A percentile compares a stretch with the other conserved stretches of the same genome.
Evolutionary conservation across 2,113 vertebrate species (phyloP).

Genomic region (Tinamus guttatus): DNA sequence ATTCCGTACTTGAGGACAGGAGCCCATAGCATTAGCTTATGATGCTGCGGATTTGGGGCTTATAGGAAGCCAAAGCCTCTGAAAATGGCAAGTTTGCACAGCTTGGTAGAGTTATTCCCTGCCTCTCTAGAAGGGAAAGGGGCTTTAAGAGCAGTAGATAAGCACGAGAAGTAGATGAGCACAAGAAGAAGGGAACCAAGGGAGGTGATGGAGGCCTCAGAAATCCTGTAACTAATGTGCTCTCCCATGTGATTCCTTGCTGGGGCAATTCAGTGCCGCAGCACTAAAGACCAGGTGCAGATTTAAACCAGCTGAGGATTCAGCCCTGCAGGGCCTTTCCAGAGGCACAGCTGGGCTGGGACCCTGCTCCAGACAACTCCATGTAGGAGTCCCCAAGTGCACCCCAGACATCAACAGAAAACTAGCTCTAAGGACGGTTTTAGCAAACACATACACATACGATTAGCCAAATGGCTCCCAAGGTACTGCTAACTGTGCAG

Average conservation of each 20-base stretch:
- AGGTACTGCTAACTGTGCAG: no score
- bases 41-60: no score
- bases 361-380: no score
- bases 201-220: neutral
- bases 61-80: neutral
- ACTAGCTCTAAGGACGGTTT: neutral
- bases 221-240: neutral
- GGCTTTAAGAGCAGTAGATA: neutral
- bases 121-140: neutral
- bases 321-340: no score
- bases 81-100: no score
- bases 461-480: no score
- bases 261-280: no score
- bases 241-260: no score
- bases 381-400: neutral
- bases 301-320: neutral
- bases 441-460: no score
- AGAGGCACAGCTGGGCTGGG: neutral
- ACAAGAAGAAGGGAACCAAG: neutral
- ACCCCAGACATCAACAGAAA: no score
- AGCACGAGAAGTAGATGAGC: neutral
- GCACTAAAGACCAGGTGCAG: neutral
- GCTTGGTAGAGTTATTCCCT: neutral
- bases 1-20: neutral
- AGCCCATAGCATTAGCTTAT: rapidly evolving